Evolutionary conservation across 1,140 invertebrate species (phyloP), one percentile per base, ranked within the genome.

Genomic region (Heliconius congener): DNA sequence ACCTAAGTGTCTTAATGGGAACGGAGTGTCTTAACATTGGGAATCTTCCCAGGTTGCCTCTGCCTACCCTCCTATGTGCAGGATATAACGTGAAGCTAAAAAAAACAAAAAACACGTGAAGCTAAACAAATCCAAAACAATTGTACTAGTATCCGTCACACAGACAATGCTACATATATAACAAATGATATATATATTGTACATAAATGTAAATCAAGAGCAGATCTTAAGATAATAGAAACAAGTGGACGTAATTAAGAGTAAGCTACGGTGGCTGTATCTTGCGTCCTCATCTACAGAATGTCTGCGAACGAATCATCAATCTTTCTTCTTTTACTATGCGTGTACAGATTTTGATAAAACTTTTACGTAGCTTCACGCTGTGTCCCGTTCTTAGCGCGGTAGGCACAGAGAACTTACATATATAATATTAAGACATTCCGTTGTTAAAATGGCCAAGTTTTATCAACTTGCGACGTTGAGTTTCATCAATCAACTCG

Each of bases 231-330:
- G 60, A 66, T 66, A 66, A 66, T 66, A 66, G 19, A 30, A 66
- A 66, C 60, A 66, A 66, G 60, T 66, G 60, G 60, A 66, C 60
- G 60, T 30, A 66, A 66, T 66, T 66, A 66, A 66, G 60, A 66
- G 60, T 66, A 66, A 66, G 60, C 60, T 66, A 66, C 60, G 4
- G 60, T 66, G 60, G 57, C 57, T 66, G 57, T 66, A 66, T 66
- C 57, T 66, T 13, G 60, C 60, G 60, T 66, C 27, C 60, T 66
- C 27, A 66, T 66, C 60, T 66, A 30, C 23, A 60, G 57, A 60
- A 30, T 16, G 60, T 66, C 60, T 16, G 9, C 4, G 13, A 66
- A 66, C 23, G 13, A 66, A 6, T 11, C 23, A 66, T 66, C 23
- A 30, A 66, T 66, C 60, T 66, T 66, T 30, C n/a, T 9, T 27